phyloP scores from a whole-genome alignment of 2,888 invertebrate species.

The Sarcophaga rosellei region DNA sequence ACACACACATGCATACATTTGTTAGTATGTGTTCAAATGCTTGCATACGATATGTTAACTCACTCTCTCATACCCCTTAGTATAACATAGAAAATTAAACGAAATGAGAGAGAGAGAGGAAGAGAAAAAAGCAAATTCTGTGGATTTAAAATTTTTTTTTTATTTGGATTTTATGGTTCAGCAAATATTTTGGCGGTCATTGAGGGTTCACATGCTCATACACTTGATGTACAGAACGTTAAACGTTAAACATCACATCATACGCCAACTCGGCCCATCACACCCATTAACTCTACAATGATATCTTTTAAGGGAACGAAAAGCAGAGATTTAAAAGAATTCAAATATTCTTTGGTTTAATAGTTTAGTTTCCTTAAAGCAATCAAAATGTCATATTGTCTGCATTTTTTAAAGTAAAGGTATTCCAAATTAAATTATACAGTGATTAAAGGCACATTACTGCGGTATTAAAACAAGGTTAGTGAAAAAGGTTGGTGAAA shows the following conservation, averaged over 20 bases:
- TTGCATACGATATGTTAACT: background rate
- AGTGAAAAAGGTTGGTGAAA: rapidly evolving
- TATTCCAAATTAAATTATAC: too few relatives aligned
- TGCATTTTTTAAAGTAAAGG: too few relatives aligned
- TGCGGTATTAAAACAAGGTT: too few relatives aligned
- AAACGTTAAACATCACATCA: conserved; percentile 29
- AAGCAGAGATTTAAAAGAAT: conserved; percentile 23
- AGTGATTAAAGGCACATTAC: too few relatives aligned
- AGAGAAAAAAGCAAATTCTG: conserved; percentile 49
- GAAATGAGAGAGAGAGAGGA: conserved; percentile 7
- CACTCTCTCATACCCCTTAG: background rate
- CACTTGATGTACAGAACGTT: conserved; percentile 37
- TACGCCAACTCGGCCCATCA: conserved; percentile 21
- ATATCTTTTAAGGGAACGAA: conserved; percentile 31
- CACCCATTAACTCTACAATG: conserved; percentile 24
- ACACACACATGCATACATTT: background rate
- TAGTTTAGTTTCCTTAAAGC: too few relatives aligned
- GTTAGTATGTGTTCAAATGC: background rate
- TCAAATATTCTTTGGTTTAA: background rate
- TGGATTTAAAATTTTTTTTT: background rate
- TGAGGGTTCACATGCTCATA: conserved; percentile 55
- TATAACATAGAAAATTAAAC: background rate
- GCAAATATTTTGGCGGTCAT: conserved; percentile 69
- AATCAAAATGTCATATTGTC: too few relatives aligned
- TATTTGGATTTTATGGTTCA: conserved; percentile 65